Conservation (phyloP, 2,797 vertebrate genomes). For the Macroramphosus scolopax region DNA sequence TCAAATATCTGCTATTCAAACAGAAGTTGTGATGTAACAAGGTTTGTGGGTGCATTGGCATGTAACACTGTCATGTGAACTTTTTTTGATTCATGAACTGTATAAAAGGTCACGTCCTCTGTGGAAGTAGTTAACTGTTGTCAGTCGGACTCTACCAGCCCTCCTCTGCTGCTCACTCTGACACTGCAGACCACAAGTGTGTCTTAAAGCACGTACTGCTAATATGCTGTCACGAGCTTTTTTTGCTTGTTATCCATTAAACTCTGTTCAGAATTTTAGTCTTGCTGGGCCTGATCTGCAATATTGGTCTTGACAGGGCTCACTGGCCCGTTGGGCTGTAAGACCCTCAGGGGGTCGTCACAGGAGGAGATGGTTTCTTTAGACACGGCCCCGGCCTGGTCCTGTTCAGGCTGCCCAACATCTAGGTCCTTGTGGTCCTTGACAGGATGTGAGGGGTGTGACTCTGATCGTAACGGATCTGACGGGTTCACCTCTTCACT, state of each 20-base stretch:
- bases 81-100: neutral
- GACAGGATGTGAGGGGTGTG: slow-evolving; percentile 41
- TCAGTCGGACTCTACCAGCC: neutral
- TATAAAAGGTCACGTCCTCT: neutral
- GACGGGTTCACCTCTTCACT: slow-evolving; percentile 75
- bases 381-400: slow-evolving; percentile 70
- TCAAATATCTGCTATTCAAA: slow-evolving; percentile 46
- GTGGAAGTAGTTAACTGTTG: too few species aligned
- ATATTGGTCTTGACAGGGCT: slow-evolving; percentile 73
- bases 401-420: slow-evolving; percentile 49
- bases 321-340: slow-evolving; percentile 64
- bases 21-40: slow-evolving; percentile 43
- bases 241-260: slow-evolving; percentile 1
- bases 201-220: neutral
- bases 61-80: too few species aligned
- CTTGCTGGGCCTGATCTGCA: slow-evolving; percentile 47
- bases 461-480: slow-evolving; percentile 70
- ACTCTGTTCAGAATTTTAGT: slow-evolving; percentile 30
- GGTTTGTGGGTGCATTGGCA: neutral
- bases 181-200: slow-evolving; percentile 1
- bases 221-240: neutral
- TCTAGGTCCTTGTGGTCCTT: slow-evolving; percentile 42
- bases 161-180: neutral
- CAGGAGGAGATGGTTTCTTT: slow-evolving; percentile 78
- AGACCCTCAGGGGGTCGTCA: slow-evolving; percentile 80